Evolutionary conservation across 2,797 vertebrate genomes (phyloP).

Genomic region (Mustela erminea): DNA sequence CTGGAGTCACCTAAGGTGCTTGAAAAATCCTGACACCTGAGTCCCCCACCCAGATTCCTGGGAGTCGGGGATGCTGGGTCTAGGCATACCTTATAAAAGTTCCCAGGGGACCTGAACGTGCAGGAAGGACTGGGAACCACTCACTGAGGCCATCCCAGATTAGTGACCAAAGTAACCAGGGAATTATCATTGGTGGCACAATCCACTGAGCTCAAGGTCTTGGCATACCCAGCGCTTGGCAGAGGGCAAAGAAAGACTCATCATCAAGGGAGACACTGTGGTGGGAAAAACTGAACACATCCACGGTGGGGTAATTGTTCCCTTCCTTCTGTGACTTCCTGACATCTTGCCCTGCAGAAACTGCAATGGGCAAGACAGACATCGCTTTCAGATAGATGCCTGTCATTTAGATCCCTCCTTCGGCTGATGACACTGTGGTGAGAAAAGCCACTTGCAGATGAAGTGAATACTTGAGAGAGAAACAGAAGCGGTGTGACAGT

Average conservation of each 20-base stretch:
- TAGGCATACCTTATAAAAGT: neutral
- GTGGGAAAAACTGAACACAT: too few relatives aligned
- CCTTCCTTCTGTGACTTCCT: neutral
- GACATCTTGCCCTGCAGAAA: neutral
- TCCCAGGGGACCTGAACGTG: neutral
- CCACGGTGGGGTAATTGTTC: neutral
- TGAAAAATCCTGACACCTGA: neutral
- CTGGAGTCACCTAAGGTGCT: neutral
- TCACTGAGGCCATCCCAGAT: neutral
- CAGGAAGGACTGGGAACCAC: neutral
- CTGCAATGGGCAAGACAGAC: accelerated
- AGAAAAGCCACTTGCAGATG: neutral
- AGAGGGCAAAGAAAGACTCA: neutral
- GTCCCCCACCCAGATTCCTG: neutral
- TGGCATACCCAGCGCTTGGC: accelerated
- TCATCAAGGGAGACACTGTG: neutral
- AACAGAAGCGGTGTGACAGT: neutral
- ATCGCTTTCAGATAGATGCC: neutral
- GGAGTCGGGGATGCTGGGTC: accelerated
- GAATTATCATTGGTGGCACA: neutral
- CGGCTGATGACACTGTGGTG: too few relatives aligned
- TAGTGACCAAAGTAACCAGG: neutral
- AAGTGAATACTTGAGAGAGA: neutral
- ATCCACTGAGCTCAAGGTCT: neutral
- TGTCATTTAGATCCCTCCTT: neutral